Evolutionary conservation across 2,113 vertebrate genomes (phyloP).

Genomic region (Ptilorrhoa leucosticta): DNA sequence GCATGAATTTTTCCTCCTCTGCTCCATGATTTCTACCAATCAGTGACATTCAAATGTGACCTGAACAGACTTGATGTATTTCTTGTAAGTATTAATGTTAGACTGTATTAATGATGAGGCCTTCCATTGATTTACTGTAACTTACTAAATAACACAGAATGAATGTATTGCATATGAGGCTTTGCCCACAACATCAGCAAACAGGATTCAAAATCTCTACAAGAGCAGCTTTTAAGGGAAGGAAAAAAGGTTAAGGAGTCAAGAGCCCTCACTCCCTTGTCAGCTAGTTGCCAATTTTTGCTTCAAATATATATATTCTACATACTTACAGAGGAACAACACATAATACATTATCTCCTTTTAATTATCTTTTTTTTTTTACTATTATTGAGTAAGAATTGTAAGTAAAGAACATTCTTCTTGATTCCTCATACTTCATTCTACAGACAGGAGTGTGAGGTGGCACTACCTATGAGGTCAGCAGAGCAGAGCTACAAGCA

Average conservation of each 20-base stretch:
- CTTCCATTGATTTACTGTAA: conserved; percentile 3
- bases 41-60: background rate
- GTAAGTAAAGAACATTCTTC: background rate
- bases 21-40: background rate
- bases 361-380: background rate
- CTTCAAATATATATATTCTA: background rate
- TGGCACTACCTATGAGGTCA: background rate
- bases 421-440: background rate
- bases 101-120: background rate
- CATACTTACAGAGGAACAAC: background rate
- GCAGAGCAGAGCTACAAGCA: background rate
- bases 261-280: background rate
- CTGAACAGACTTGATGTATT: background rate
- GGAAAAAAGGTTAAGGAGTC: background rate
- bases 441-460: background rate
- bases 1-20: background rate
- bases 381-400: background rate
- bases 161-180: background rate
- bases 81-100: background rate
- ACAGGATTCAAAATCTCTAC: background rate
- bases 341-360: background rate
- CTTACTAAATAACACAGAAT: background rate
- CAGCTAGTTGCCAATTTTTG: background rate
- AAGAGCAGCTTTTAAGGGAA: background rate
- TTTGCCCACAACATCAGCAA: background rate